These are phyloP conservation scores for Heliconius cydno DNA, from an alignment of 2,888 invertebrate genomes.

Conservation along the genomic window DNA sequence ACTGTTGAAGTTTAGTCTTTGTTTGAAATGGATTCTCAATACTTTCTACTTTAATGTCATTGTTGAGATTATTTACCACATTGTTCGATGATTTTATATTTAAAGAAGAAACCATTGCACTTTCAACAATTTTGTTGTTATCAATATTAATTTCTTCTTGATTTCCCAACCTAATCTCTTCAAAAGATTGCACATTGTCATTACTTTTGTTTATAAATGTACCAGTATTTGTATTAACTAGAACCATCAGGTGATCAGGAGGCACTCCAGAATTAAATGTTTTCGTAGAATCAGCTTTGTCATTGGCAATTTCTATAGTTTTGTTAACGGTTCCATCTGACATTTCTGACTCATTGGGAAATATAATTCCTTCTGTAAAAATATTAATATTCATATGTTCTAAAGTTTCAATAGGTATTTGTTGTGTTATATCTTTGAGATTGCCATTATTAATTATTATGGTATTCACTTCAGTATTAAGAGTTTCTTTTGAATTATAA, in stretches of 20 bases:
- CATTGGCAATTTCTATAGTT: not conserved
- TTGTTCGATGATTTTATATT: slow-evolving; percentile 4
- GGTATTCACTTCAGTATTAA: not conserved
- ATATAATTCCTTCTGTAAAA: not conserved
- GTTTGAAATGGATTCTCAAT: slow-evolving; percentile 45
- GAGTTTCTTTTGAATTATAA: slow-evolving; percentile 8
- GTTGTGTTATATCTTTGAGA: not conserved
- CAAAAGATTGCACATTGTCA: not conserved
- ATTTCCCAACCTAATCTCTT: not conserved
- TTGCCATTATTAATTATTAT: not conserved
- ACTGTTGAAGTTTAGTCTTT: slow-evolving; percentile 48
- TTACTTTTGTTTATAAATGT: not conserved
- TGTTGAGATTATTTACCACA: slow-evolving; percentile 17
- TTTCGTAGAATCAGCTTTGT: not conserved
- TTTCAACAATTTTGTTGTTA: slow-evolving; percentile 14
- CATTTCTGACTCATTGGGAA: not conserved
- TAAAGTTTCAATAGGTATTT: not conserved
- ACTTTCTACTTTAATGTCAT: slow-evolving; percentile 22
- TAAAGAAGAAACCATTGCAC: slow-evolving; percentile 18
- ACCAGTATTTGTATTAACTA: not conserved
- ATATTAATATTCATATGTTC: not conserved
- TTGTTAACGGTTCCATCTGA: not conserved
- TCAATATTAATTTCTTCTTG: not conserved
- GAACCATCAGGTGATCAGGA: not conserved
- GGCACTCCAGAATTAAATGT: not conserved